These are phyloP conservation scores for Carabus problematicus DNA, from an alignment of 2,888 invertebrate species.

Conservation along the genomic window DNA sequence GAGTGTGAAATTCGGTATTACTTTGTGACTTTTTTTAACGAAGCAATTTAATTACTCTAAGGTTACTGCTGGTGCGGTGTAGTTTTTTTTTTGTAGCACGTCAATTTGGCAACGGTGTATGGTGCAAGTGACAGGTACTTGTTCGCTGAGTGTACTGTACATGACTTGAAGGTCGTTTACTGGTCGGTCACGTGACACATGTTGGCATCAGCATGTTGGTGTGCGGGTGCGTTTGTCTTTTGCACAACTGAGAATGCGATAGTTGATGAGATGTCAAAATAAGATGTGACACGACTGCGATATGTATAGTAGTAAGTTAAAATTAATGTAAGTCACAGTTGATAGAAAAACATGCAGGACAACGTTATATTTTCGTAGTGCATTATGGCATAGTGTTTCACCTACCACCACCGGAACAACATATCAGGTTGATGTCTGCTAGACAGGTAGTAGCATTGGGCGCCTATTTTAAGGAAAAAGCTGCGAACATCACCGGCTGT, in stretches of 20 bases:
- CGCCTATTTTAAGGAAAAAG: constrained; percentile 9
- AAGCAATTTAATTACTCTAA: too few species aligned
- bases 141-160: constrained; percentile 55
- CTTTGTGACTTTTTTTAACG: too few species aligned
- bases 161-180: constrained; percentile 63
- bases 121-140: constrained; percentile 56
- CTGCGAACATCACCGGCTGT: too few species aligned
- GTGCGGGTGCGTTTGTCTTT: constrained; percentile 28
- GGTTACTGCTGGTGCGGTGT: too few species aligned
- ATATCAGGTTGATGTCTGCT: constrained; percentile 50
- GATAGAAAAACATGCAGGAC: background rate
- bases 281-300: constrained; percentile 46
- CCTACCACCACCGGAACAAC: constrained; percentile 38
- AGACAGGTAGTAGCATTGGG: constrained; percentile 49
- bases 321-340: too few species aligned
- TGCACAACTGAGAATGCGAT: constrained; percentile 41
- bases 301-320: background rate
- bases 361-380: background rate
- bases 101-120: constrained; percentile 26
- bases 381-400: constrained; percentile 29
- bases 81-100: too few species aligned
- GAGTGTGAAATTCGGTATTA: too few species aligned
- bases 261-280: constrained; percentile 46
- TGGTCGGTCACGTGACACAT: constrained; percentile 60
- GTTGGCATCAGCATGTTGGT: constrained; percentile 50